These are phyloP conservation scores for Drosophila subobscura DNA, from an alignment of 1,140 invertebrate genomes.

Conservation along the genomic window DNA sequence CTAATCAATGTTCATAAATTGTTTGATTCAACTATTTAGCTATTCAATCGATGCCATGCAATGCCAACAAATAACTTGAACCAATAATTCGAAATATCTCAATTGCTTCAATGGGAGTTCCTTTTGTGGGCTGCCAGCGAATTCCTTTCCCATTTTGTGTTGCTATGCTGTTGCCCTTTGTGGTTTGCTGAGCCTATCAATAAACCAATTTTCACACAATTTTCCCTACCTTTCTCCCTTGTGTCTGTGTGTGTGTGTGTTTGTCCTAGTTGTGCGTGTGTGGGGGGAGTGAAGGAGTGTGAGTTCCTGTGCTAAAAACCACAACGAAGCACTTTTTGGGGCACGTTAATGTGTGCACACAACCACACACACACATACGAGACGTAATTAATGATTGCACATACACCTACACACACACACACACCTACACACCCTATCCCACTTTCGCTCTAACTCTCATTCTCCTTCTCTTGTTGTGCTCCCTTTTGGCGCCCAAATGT, in stretches of 20 bases:
- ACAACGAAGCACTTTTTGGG: slow-evolving; percentile 76
- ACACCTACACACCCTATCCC: slow-evolving; percentile 1
- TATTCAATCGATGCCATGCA: no score
- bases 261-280: neutral
- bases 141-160: slow-evolving; percentile 17
- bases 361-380: slow-evolving; percentile 5
- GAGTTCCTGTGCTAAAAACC: slow-evolving; percentile 39
- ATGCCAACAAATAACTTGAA: no score
- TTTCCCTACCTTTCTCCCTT: neutral
- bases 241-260: slow-evolving; percentile 5
- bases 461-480: neutral
- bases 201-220: slow-evolving; percentile 73
- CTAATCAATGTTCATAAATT: slow-evolving; percentile 32
- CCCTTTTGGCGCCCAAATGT: slow-evolving; percentile 37
- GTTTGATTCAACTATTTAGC: slow-evolving; percentile 14
- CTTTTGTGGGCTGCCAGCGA: slow-evolving; percentile 26
- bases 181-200: slow-evolving; percentile 62
- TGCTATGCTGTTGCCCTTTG: slow-evolving; percentile 9
- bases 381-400: slow-evolving; percentile 74
- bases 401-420: slow-evolving; percentile 27
- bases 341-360: slow-evolving; percentile 70
- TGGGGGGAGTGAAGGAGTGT: slow-evolving; percentile 6
- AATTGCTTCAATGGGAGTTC: slow-evolving; percentile 6
- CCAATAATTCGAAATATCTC: slow-evolving; percentile 2
- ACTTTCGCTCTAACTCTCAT: slow-evolving; percentile 6